Conservation (phyloP, 2,888 invertebrate genomes). For the Prostheceraeus crozeri region DNA sequence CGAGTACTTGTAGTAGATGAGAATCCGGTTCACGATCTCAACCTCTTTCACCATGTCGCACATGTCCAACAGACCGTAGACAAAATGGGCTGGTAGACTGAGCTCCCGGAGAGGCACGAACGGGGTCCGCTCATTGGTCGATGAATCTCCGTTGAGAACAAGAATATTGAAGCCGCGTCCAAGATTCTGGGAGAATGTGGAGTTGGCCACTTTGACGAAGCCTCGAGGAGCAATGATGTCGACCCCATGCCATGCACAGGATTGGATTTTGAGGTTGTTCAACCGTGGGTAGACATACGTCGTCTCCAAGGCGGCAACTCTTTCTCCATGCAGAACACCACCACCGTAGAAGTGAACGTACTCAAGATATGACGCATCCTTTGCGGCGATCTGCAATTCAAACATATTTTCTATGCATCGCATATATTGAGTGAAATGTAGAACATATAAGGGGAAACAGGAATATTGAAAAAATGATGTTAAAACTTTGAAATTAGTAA, state of each 20-base stretch:
- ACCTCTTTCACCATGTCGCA: constrained; percentile 90
- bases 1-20: constrained; percentile 92
- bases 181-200: constrained; percentile 64
- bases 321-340: constrained; percentile 87
- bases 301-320: constrained; percentile 78
- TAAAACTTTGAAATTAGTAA: too few species aligned
- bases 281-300: constrained; percentile 79
- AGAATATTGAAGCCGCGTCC: constrained; percentile 83
- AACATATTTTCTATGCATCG: too few species aligned
- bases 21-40: constrained; percentile 74
- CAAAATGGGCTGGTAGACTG: background rate
- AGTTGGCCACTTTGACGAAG: constrained; percentile 59
- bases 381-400: constrained; percentile 7
- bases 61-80: constrained; percentile 82
- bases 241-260: constrained; percentile 81
- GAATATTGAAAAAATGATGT: too few species aligned
- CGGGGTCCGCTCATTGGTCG: too few species aligned
- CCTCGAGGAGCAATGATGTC: constrained; percentile 80
- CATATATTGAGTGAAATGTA: too few species aligned
- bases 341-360: constrained; percentile 75
- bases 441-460: too few species aligned
- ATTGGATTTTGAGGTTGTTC: constrained; percentile 69
- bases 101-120: background rate
- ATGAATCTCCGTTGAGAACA: constrained; percentile 77
- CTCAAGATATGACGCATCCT: constrained; percentile 69